These are phyloP conservation scores for Vespertilio murinus DNA, from an alignment of 2,797 vertebrate species.

Conservation along the genomic window DNA sequence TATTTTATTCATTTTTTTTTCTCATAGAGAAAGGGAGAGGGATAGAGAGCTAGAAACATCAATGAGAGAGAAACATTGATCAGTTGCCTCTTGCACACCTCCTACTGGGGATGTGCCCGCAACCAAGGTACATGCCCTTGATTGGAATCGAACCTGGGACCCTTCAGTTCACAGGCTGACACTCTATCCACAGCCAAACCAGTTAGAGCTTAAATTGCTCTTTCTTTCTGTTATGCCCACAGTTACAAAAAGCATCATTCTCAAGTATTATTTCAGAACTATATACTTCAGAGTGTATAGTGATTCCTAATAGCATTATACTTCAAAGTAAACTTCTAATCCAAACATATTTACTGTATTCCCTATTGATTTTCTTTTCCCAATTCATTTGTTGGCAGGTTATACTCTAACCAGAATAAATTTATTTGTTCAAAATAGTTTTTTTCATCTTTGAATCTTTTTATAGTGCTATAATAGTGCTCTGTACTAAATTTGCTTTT, in stretches of 20 bases:
- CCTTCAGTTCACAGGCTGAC: no score
- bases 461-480: neutral
- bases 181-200: no score
- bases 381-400: neutral
- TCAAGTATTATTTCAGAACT: constrained; percentile 29
- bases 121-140: no score
- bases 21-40: no score
- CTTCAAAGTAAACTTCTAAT: constrained; percentile 28
- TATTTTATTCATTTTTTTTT: no score
- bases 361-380: neutral
- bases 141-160: no score
- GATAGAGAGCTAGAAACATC: no score
- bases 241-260: constrained; percentile 29
- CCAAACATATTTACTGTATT: constrained; percentile 17
- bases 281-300: neutral
- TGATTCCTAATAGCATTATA: constrained; percentile 24
- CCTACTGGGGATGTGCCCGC: no score
- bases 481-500: neutral
- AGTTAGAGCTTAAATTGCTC: neutral
- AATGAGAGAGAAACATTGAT: no score
- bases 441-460: constrained; percentile 20
- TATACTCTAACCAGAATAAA: neutral
- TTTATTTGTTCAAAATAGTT: constrained; percentile 32
- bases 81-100: no score
- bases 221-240: neutral